Conservation (phyloP, 2,888 invertebrate species). For the Crossocerus cetratus region DNA sequence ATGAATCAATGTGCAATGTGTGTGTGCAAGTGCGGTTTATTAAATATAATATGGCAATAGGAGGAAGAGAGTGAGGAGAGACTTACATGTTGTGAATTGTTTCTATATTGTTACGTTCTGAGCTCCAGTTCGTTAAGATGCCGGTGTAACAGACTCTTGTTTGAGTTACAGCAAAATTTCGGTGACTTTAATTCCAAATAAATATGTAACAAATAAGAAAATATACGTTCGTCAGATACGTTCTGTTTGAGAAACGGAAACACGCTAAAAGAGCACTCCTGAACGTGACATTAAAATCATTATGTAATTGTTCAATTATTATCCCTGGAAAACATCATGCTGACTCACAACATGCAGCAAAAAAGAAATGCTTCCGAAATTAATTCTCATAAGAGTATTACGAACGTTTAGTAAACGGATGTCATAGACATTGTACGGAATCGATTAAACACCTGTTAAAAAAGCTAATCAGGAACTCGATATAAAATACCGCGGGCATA, state of each 20-base stretch:
- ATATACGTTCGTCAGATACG: constrained; percentile 64
- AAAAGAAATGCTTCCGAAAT: constrained; percentile 41
- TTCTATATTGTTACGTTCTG: constrained; percentile 76
- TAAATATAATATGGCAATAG: constrained; percentile 60
- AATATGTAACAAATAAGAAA: constrained; percentile 77
- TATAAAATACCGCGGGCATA: constrained; percentile 2
- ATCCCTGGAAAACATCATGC: constrained; percentile 58
- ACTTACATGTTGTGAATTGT: constrained; percentile 76
- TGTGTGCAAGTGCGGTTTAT: constrained; percentile 41
- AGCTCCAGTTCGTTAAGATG: constrained; percentile 77
- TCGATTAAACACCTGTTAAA: not conserved
- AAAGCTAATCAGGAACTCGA: constrained; percentile 5
- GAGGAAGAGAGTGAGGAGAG: constrained; percentile 70
- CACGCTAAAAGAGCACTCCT: constrained; percentile 49
- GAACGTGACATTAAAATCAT: constrained; percentile 42
- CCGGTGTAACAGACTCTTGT: constrained; percentile 77
- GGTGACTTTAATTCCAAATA: constrained; percentile 76
- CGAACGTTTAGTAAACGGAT: too few species aligned
- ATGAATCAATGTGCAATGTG: constrained; percentile 33
- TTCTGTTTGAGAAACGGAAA: constrained; percentile 42
- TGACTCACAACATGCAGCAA: constrained; percentile 65
- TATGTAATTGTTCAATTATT: constrained; percentile 38
- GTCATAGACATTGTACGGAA: too few species aligned
- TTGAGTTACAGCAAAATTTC: constrained; percentile 77
- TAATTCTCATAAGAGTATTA: constrained; percentile 9